phyloP scores from a whole-genome alignment of 1,140 invertebrate genomes.

The Brachionus manjavacas region DNA sequence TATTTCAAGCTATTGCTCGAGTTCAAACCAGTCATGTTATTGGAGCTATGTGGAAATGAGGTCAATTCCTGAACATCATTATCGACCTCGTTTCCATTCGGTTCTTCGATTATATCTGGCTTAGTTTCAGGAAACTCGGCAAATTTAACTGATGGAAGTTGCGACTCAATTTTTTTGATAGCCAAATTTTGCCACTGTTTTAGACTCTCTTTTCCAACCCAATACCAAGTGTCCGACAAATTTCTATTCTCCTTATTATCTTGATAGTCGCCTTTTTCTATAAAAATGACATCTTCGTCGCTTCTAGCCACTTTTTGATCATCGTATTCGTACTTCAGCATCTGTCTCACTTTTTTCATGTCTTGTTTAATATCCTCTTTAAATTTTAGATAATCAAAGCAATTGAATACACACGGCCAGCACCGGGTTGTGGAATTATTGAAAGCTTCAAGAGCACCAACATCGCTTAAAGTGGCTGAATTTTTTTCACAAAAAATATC shows the following conservation, averaged over 20 bases:
- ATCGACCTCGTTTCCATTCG: neutral
- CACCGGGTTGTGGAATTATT: constrained; percentile 17
- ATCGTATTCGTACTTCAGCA: constrained; percentile 1
- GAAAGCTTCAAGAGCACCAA: constrained; percentile 17
- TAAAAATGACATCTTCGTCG: neutral
- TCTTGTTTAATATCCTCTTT: constrained; percentile 32
- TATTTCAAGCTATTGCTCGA: neutral
- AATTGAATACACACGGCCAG: neutral
- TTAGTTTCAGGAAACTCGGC: neutral
- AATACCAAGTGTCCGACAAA: constrained; percentile 48
- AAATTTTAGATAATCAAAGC: constrained; percentile 24
- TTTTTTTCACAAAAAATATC: neutral
- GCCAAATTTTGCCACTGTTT: constrained; percentile 55
- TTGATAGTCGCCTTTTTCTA: neutral
- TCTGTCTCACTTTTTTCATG: neutral
- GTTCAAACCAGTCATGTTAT: neutral
- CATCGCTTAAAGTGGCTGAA: neutral
- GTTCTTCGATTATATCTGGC: constrained; percentile 5
- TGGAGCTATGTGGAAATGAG: neutral
- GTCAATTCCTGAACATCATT: neutral
- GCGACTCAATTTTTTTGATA: constrained; percentile 45
- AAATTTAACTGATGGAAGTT: neutral
- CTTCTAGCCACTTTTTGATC: neutral
- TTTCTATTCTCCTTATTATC: constrained; percentile 14
- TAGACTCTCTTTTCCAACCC: constrained; percentile 58